Conservation (phyloP, 2,113 vertebrate species). For the Mixornis gularis region DNA sequence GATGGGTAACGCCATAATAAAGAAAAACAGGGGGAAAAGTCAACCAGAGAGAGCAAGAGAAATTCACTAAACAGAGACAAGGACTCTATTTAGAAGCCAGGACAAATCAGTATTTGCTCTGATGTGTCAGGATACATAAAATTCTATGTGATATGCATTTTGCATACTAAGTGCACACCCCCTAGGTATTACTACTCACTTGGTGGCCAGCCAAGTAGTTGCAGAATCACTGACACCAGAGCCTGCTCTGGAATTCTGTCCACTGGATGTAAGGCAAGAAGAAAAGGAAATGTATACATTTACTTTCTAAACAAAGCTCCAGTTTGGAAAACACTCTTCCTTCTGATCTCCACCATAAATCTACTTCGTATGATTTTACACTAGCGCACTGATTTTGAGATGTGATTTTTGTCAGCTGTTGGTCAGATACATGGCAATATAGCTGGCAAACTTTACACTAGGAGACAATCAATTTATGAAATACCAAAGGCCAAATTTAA, state of each 20-base stretch:
- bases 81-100: neutral
- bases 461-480: neutral
- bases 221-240: neutral
- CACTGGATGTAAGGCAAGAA: neutral
- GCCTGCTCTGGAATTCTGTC: neutral
- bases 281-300: neutral
- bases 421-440: neutral
- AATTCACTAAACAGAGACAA: neutral
- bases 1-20: rapidly evolving
- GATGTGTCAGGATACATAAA: neutral
- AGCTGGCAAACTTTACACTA: neutral
- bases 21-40: neutral
- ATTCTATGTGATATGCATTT: neutral
- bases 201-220: neutral
- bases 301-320: neutral
- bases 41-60: neutral
- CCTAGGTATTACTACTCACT: neutral
- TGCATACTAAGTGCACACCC: neutral
- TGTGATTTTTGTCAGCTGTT: neutral
- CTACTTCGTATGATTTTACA: neutral
- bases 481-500: neutral
- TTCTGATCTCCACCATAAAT: neutral
- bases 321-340: neutral
- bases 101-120: neutral
- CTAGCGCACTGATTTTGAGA: neutral